Percentiles rank a stretch among this genome's conserved stretches.
phyloP scores from a whole-genome alignment of 2,888 invertebrate genomes.

The Rhamphomyia laevipes region DNA sequence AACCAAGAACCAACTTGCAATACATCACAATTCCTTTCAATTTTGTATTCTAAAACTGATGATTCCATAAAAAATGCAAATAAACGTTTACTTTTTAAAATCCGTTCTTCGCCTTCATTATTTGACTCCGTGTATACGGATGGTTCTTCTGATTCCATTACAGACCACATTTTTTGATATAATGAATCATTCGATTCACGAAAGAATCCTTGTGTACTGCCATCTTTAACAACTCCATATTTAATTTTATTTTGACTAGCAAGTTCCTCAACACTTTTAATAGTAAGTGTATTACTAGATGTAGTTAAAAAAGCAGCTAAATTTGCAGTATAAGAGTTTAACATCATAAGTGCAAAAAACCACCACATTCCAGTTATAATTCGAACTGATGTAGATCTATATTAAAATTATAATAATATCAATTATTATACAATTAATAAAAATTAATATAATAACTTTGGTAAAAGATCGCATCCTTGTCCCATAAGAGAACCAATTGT shows the following conservation, averaged over 20 bases:
- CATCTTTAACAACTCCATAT: slow-evolving; percentile 83
- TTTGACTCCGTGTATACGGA: slow-evolving; percentile 74
- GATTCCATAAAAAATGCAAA: slow-evolving; percentile 98
- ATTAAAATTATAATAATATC: background rate
- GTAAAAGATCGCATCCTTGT: slow-evolving; percentile 85
- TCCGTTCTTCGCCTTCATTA: slow-evolving; percentile 76
- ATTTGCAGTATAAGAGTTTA: slow-evolving; percentile 89
- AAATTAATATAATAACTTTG: slow-evolving; percentile 48
- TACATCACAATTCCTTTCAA: slow-evolving; percentile 74
- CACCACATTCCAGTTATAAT: slow-evolving; percentile 86
- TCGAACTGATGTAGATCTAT: slow-evolving; percentile 76
- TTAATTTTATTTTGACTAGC: slow-evolving; percentile 88
- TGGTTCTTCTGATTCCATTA: slow-evolving; percentile 76
- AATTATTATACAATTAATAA: background rate
- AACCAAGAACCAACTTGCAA: slow-evolving; percentile 70
- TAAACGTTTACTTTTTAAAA: slow-evolving; percentile 59
- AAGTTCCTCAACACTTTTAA: slow-evolving; percentile 83
- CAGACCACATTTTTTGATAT: slow-evolving; percentile 85
- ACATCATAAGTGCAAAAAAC: slow-evolving; percentile 86
- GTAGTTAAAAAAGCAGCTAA: slow-evolving; percentile 87
- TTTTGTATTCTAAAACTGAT: slow-evolving; percentile 83
- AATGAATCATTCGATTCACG: slow-evolving; percentile 75
- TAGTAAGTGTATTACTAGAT: slow-evolving; percentile 54
- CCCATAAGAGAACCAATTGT: slow-evolving; percentile 85
- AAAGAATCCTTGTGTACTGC: slow-evolving; percentile 89